Conservation (phyloP, 64 coral and sea anemone genomes). For the Acropora yongei region DNA sequence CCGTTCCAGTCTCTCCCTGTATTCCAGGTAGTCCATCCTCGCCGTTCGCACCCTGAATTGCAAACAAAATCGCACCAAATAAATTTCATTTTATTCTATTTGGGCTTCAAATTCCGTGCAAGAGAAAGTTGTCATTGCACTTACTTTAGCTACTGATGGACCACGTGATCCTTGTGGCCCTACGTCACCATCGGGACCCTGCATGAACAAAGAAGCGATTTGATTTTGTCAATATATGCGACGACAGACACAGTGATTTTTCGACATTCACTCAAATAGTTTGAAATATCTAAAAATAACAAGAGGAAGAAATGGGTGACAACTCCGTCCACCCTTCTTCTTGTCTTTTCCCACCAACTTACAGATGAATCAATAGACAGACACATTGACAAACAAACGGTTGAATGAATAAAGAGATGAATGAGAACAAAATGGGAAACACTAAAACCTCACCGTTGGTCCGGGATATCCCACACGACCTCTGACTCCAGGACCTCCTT, state of each 20-base stretch:
- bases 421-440: background rate
- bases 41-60: conserved; percentile 62
- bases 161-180: conserved; percentile 15
- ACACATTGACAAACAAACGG: too few relatives aligned
- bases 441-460: background rate
- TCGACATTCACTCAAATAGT: too few relatives aligned
- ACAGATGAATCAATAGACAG: too few relatives aligned
- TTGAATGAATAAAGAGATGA: background rate
- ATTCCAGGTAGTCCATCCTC: conserved; percentile 17
- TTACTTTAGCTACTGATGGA: background rate
- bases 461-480: conserved; percentile 21
- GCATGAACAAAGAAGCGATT: background rate
- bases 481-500: conserved; percentile 24
- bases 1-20: conserved; percentile 31
- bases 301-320: too few relatives aligned
- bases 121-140: background rate
- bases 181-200: background rate
- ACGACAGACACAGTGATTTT: too few relatives aligned
- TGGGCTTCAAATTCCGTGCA: too few relatives aligned
- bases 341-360: too few relatives aligned
- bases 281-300: too few relatives aligned
- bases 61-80: background rate
- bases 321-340: too few relatives aligned
- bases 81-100: too few relatives aligned
- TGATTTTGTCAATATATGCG: too few relatives aligned